Evolutionary conservation across 2,888 invertebrate species (phyloP).

Genomic region (Gibbula magus): DNA sequence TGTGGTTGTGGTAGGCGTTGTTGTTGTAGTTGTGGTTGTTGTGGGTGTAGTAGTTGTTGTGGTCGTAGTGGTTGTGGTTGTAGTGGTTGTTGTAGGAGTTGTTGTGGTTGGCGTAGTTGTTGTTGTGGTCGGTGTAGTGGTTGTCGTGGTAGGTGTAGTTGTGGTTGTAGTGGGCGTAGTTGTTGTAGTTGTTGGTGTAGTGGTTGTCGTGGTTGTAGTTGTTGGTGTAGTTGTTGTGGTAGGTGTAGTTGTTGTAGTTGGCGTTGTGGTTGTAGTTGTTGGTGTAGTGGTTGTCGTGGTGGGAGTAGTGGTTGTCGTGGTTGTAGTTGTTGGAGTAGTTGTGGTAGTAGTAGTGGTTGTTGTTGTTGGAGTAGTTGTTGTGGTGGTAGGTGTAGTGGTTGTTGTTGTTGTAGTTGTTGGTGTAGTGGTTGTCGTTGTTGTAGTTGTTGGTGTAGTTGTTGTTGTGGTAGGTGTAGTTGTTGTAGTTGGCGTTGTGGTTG

Average conservation of each 20-base stretch:
- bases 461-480: neutral
- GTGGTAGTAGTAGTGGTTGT: neutral
- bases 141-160: constrained; percentile 13
- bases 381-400: neutral
- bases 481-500: neutral
- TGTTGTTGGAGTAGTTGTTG: neutral
- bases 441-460: neutral
- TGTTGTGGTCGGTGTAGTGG: constrained; percentile 24
- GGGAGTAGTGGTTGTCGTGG: neutral
- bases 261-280: neutral
- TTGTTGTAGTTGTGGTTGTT: constrained; percentile 27
- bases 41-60: constrained; percentile 20
- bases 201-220: constrained; percentile 6
- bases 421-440: neutral
- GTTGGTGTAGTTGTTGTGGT: constrained; percentile 3
- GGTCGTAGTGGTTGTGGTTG: constrained; percentile 17
- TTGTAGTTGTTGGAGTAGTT: neutral
- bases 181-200: constrained; percentile 8
- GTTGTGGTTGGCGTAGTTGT: constrained; percentile 27
- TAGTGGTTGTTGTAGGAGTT: constrained; percentile 22
- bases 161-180: neutral
- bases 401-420: constrained; percentile 3
- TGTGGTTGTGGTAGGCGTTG: neutral
- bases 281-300: neutral
- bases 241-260: constrained; percentile 2